These are phyloP conservation scores for Drosophila nannoptera DNA, from an alignment of 1,140 invertebrate genomes.

Conservation along the genomic window DNA sequence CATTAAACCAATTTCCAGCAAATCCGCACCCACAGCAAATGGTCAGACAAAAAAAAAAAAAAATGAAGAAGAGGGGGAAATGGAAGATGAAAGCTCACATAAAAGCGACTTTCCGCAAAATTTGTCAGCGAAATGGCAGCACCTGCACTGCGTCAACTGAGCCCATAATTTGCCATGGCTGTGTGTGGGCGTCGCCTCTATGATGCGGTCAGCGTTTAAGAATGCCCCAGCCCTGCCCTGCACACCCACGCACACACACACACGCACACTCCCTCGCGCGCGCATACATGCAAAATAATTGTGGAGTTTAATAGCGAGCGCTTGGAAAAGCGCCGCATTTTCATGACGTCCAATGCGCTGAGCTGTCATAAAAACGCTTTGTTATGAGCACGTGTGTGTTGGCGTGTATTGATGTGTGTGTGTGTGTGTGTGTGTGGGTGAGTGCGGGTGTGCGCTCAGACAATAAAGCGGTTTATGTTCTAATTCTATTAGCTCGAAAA, in stretches of 20 bases:
- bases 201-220: slow-evolving; percentile 39
- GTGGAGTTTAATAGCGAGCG: slow-evolving; percentile 52
- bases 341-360: slow-evolving; percentile 56
- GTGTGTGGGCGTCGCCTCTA: slow-evolving; percentile 45
- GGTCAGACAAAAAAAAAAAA: not conserved
- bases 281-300: slow-evolving; percentile 45
- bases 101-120: slow-evolving; percentile 50
- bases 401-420: slow-evolving; percentile 2
- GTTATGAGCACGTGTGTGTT: slow-evolving; percentile 33
- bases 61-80: not conserved
- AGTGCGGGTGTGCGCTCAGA: slow-evolving; percentile 32
- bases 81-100: slow-evolving; percentile 13
- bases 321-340: slow-evolving; percentile 47
- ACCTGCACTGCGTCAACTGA: slow-evolving; percentile 68
- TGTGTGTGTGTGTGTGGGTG: slow-evolving; percentile 2
- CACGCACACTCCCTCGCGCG: slow-evolving; percentile 2
- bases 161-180: slow-evolving; percentile 51
- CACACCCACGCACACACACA: not conserved
- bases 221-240: slow-evolving; percentile 17
- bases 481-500: slow-evolving; percentile 70
- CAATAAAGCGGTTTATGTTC: slow-evolving; percentile 74
- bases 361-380: slow-evolving; percentile 68
- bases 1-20: slow-evolving; percentile 25
- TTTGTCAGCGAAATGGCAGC: slow-evolving; percentile 52
- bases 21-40: slow-evolving; percentile 6